Base-by-base conservation (phyloP, 2,113 vertebrate species). In the Sinocyclocheilus grahami region DNA sequence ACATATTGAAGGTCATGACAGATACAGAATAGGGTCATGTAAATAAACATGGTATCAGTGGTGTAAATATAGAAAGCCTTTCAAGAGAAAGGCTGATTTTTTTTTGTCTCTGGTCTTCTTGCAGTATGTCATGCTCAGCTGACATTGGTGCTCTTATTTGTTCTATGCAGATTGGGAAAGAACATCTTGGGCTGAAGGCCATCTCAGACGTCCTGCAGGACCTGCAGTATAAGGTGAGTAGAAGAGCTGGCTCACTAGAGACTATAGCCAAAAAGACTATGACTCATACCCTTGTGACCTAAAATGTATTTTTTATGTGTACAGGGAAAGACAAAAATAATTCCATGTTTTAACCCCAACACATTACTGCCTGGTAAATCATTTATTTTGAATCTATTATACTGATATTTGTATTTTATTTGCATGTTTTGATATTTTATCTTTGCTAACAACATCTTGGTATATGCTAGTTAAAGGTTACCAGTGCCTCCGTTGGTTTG, bases 261-360 rank as follows among this genome's bases (percentile, higher is more conserved):
- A 48, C 46, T 24, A 42, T 24, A 76, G 42, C 22, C 0, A 48
- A 79, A 51, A 77, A 71, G 30, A 33, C 30, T 18, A 55, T 46
- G 33, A 39, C 12, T 24, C 11, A 9, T 33, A 46, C 9, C 1
- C 3, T 78, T 58, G n/a, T 53, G 27, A 69, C 24, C 24, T 48
- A 48, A 48, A 67, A 67, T 63, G 3, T 42, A 0, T 78, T 27
- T 90, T 89, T 84, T 89, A 91, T 90, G 90, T 90, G 93, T 92
- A 87, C 92, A 99, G 98, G 98, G 97, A 74, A 99, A 99, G 92
- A 97, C 95, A 88, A 99, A 99, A 95, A 96, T 95, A 87, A 99
- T 99, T 89, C 97, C 98, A 51, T 99, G 98, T 90, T 99, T 99
- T 94, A 99, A 99, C 92, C 98, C 98, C 81, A 99, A 98, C 92